These are phyloP conservation scores for Athalia rosae DNA, from an alignment of 2,888 invertebrate genomes.

Conservation along the genomic window DNA sequence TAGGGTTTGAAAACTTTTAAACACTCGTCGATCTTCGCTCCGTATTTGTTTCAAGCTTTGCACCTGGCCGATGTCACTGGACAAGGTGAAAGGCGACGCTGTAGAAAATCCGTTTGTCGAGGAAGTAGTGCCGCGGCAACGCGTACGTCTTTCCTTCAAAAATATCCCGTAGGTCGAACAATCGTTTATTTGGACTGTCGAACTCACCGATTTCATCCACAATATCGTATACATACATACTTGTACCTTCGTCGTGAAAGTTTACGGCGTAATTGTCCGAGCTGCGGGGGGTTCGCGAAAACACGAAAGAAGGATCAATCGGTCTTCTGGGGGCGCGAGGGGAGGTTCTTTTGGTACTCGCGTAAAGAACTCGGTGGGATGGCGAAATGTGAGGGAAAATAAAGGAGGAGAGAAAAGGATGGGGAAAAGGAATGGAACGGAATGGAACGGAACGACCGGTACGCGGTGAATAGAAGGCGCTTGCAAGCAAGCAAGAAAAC, in stretches of 20 bases:
- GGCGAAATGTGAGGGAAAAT: too few species aligned
- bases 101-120: too few species aligned
- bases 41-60: slow-evolving; percentile 21
- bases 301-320: slow-evolving; percentile 22
- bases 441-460: slow-evolving; percentile 22
- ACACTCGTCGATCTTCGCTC: slow-evolving; percentile 39
- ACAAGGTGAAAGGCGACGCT: slow-evolving; percentile 8
- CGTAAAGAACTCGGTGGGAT: slow-evolving; percentile 18
- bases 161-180: too few species aligned
- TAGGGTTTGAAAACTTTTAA: slow-evolving; percentile 12
- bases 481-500: slow-evolving; percentile 47
- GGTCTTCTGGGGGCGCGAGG: slow-evolving; percentile 21
- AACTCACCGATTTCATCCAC: too few species aligned
- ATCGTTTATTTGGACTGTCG: too few species aligned
- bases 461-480: slow-evolving; percentile 44
- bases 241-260: slow-evolving; percentile 1
- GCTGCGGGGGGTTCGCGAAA: slow-evolving; percentile 29
- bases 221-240: too few species aligned
- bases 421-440: too few species aligned
- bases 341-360: slow-evolving; percentile 33
- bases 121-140: too few species aligned
- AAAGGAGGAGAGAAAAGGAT: too few species aligned
- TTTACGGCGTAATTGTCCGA: slow-evolving; percentile 22
- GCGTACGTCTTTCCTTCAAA: too few species aligned
- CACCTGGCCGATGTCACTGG: slow-evolving; percentile 27